A percentile compares a stretch with the other conserved stretches of the same genome.
phyloP scores from a whole-genome alignment of 2,797 vertebrate species.

The Ptychobarbus kaznakovi region DNA sequence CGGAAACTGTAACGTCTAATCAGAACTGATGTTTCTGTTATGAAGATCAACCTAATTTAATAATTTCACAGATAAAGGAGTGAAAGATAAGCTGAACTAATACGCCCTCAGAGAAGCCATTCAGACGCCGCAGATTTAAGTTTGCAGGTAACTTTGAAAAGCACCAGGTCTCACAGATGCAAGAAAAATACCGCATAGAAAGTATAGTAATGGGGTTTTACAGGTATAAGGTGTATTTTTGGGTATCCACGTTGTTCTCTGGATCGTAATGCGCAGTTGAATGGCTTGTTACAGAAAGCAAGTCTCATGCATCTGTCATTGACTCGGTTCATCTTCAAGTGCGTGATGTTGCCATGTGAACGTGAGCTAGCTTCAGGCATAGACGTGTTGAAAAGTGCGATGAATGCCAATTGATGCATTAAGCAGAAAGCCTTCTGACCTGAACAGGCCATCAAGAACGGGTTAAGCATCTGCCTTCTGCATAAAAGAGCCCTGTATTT shows the following conservation, averaged over 20 bases:
- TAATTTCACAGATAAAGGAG: constrained; percentile 37
- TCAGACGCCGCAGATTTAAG: neutral
- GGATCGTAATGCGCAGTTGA: neutral
- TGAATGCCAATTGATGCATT: constrained; percentile 59
- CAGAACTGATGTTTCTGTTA: constrained; percentile 39
- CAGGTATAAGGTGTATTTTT: neutral
- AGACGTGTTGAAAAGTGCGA: constrained; percentile 24
- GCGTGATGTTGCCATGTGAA: constrained; percentile 55
- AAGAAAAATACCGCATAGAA: neutral
- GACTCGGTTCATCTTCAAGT: constrained; percentile 48
- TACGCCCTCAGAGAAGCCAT: constrained; percentile 4
- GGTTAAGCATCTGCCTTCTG: constrained; percentile 12
- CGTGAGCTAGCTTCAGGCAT: constrained; percentile 19
- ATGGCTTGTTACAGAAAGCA: neutral
- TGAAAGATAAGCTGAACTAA: constrained; percentile 43
- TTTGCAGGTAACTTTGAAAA: constrained; percentile 11
- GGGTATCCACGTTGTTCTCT: neutral
- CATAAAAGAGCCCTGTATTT: neutral
- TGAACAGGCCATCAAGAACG: constrained; percentile 19
- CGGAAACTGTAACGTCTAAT: constrained; percentile 29
- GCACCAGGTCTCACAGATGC: neutral
- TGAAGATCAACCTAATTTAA: constrained; percentile 50
- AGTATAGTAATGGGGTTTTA: neutral
- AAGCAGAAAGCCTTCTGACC: constrained; percentile 43
- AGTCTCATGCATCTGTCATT: neutral